Conservation (phyloP, 2,797 vertebrate species). For the Garrulus glandarius region DNA sequence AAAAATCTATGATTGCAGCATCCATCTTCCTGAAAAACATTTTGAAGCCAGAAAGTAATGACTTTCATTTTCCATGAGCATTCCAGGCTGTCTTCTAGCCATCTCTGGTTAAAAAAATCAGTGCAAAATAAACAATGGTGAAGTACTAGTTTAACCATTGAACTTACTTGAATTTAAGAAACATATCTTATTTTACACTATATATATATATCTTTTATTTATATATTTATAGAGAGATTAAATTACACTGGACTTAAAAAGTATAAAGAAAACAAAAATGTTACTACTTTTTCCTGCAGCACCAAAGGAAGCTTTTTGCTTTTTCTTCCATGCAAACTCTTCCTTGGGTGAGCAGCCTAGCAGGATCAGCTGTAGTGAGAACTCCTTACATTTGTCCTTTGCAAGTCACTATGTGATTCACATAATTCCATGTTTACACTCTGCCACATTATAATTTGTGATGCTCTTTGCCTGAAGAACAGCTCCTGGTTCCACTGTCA, state of each 20-base stretch:
- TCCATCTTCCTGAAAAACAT: conserved; percentile 86
- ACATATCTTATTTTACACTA: conserved; percentile 71
- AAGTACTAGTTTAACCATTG: conserved; percentile 76
- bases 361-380: conserved; percentile 68
- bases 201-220: conserved; percentile 47
- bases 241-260: conserved; percentile 71
- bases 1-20: conserved; percentile 86
- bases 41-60: conserved; percentile 83
- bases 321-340: conserved; percentile 50
- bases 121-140: conserved; percentile 86
- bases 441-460: conserved; percentile 75
- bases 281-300: conserved; percentile 69
- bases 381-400: conserved; percentile 60
- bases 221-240: conserved; percentile 63
- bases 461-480: conserved; percentile 85
- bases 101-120: conserved; percentile 83
- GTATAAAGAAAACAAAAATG: conserved; percentile 72
- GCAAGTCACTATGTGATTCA: conserved; percentile 70
- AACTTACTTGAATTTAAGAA: conserved; percentile 69
- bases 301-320: conserved; percentile 55
- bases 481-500: conserved; percentile 81
- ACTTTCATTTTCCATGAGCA: conserved; percentile 75
- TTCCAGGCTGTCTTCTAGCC: conserved; percentile 81
- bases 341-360: conserved; percentile 57
- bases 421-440: conserved; percentile 66